Conservation (phyloP, 1,140 invertebrate species). For the Thaumetopoea pityocampa region DNA sequence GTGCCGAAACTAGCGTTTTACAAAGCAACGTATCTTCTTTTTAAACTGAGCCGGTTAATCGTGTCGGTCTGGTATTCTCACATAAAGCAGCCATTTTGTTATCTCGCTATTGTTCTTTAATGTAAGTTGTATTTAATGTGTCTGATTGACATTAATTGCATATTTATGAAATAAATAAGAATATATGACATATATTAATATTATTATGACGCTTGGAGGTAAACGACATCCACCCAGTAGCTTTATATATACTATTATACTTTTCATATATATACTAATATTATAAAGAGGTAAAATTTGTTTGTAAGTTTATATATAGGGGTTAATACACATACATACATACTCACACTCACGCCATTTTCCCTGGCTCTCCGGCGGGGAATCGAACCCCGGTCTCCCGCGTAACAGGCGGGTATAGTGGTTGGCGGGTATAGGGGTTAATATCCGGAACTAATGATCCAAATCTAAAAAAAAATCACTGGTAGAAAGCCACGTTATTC, state of each 20-base stretch:
- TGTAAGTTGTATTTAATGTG: constrained; percentile 8
- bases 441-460: too few species aligned
- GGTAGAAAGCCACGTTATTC: too few species aligned
- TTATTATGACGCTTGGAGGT: constrained; percentile 6
- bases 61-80: constrained; percentile 37
- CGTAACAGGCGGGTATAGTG: too few species aligned
- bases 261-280: too few species aligned
- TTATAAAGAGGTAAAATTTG: too few species aligned
- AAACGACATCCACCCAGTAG: constrained; percentile 13
- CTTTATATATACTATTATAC: constrained; percentile 1
- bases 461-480: too few species aligned
- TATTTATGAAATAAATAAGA: constrained; percentile 17
- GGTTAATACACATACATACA: too few species aligned
- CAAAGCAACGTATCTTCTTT: constrained; percentile 66
- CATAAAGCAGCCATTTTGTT: constrained; percentile 27
- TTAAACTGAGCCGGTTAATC: constrained; percentile 63
- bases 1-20: constrained; percentile 72
- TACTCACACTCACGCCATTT: too few species aligned
- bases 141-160: constrained; percentile 24
- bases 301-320: too few species aligned
- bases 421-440: too few species aligned
- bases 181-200: neutral
- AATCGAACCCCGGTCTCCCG: too few species aligned
- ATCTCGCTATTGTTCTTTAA: constrained; percentile 24
- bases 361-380: too few species aligned